Conservation (phyloP, 2,113 vertebrate genomes). For the Gambusia holbrooki region DNA sequence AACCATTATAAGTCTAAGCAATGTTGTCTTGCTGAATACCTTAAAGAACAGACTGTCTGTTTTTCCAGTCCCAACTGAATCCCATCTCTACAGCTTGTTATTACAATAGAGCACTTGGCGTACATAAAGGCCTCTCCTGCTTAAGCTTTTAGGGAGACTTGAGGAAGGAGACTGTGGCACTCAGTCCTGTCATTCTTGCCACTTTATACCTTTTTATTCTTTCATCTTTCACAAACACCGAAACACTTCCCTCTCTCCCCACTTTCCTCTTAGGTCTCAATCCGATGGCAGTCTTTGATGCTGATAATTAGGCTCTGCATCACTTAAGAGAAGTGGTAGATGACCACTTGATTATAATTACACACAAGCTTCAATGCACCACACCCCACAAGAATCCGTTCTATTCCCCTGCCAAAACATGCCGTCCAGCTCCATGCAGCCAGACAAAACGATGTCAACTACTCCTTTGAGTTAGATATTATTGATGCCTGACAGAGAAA, state of each 20-base stretch:
- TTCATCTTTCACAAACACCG: slow-evolving; percentile 51
- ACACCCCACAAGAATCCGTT: background rate
- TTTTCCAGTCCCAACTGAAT: slow-evolving; percentile 61
- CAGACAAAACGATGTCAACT: no score
- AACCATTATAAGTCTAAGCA: background rate
- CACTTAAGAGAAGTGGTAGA: slow-evolving; percentile 25
- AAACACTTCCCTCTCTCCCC: slow-evolving; percentile 19
- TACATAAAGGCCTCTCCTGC: slow-evolving; percentile 63
- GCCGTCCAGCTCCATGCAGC: no score
- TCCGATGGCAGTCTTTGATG: slow-evolving; percentile 53
- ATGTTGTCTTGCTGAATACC: slow-evolving; percentile 18
- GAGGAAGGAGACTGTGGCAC: slow-evolving; percentile 46
- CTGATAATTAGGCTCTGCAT: slow-evolving; percentile 56
- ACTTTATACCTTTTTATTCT: slow-evolving; percentile 54
- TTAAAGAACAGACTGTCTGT: slow-evolving; percentile 42
- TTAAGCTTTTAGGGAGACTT: slow-evolving; percentile 69
- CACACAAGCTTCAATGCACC: slow-evolving; percentile 1
- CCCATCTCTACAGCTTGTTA: slow-evolving; percentile 62
- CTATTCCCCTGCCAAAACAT: background rate
- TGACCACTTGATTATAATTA: slow-evolving; percentile 49
- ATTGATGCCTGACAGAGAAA: no score
- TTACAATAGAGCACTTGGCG: slow-evolving; percentile 71
- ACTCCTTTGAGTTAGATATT: no score
- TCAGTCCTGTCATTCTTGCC: slow-evolving; percentile 44
- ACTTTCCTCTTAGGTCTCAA: slow-evolving; percentile 7